Evolutionary conservation across 1,140 invertebrate genomes (phyloP).

Genomic region (Drosophila persimilis): DNA sequence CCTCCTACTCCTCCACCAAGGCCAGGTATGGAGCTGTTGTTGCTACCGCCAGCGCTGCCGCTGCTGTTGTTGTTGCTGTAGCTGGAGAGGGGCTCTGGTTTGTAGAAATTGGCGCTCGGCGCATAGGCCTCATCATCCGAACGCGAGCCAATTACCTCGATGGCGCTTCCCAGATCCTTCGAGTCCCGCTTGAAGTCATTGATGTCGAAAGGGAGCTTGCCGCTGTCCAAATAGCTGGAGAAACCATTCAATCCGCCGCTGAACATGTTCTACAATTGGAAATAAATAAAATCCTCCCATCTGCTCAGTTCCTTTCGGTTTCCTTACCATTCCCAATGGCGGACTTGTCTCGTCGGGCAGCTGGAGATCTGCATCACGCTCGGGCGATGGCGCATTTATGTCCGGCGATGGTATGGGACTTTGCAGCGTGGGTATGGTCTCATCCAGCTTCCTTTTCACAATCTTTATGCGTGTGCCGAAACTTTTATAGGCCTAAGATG

Average conservation of each 20-base stretch:
- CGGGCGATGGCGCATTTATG: constrained; percentile 92
- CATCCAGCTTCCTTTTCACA: constrained; percentile 92
- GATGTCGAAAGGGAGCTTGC: constrained; percentile 80
- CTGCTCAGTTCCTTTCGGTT: background rate
- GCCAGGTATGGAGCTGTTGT: constrained; percentile 60
- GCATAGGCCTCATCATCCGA: constrained; percentile 76
- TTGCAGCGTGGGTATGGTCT: constrained; percentile 87
- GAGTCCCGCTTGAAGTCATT: constrained; percentile 81
- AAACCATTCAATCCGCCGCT: constrained; percentile 72
- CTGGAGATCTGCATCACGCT: constrained; percentile 90
- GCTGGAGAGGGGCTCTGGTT: constrained; percentile 56
- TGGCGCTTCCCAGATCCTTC: constrained; percentile 70
- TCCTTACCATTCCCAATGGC: constrained; percentile 55
- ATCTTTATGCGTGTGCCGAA: constrained; percentile 93
- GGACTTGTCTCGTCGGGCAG: constrained; percentile 85
- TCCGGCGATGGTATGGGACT: constrained; percentile 90
- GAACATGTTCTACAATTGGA: constrained; percentile 62
- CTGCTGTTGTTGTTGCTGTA: constrained; percentile 42
- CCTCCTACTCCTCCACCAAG: constrained; percentile 21
- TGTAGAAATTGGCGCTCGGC: constrained; percentile 66
- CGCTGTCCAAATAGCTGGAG: constrained; percentile 73
- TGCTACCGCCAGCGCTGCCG: constrained; percentile 30
- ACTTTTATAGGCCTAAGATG: constrained; percentile 92
- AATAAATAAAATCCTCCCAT: background rate
- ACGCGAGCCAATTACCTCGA: constrained; percentile 84